A percentile compares a stretch with the other conserved stretches of the same genome.
phyloP scores from a whole-genome alignment of 1,140 invertebrate genomes.

The Diploscapter pachys region DNA sequence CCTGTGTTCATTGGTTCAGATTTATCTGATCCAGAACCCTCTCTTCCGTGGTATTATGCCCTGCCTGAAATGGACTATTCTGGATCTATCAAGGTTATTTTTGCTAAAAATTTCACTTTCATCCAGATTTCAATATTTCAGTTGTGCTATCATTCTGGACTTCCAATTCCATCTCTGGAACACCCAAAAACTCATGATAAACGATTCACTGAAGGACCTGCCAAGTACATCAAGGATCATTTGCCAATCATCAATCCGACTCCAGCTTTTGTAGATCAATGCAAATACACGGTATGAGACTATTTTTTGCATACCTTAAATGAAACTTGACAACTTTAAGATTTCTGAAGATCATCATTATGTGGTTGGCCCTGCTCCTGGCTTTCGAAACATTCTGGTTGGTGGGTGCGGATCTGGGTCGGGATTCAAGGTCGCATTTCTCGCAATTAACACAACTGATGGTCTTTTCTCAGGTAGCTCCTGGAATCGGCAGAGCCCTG shows the following conservation, averaged over 20 bases:
- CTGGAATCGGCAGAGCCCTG: constrained; percentile 26
- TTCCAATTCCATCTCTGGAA: not conserved
- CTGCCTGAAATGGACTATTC: constrained; percentile 26
- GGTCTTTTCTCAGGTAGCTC: constrained; percentile 18
- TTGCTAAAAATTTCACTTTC: not conserved
- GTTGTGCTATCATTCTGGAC: constrained; percentile 26
- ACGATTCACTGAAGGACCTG: constrained; percentile 16
- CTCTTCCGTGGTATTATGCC: not conserved
- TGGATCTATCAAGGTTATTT: constrained; percentile 15
- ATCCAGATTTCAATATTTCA: not conserved
- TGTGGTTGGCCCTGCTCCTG: constrained; percentile 23
- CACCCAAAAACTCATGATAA: not conserved
- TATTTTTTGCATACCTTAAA: not conserved
- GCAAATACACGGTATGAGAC: constrained; percentile 23
- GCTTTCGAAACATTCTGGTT: constrained; percentile 18
- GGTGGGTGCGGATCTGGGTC: constrained; percentile 29
- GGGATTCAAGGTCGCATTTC: constrained; percentile 18
- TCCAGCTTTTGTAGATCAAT: constrained; percentile 17
- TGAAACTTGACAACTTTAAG: not conserved
- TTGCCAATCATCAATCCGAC: constrained; percentile 17
- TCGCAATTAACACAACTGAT: not conserved
- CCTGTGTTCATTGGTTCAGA: constrained; percentile 22
- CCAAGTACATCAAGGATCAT: constrained; percentile 18
- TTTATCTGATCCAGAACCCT: constrained; percentile 3
- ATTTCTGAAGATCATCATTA: constrained; percentile 20